These are phyloP conservation scores for Hoplostethus mediterraneus DNA, from an alignment of 2,797 vertebrate genomes.

Conservation along the genomic window DNA sequence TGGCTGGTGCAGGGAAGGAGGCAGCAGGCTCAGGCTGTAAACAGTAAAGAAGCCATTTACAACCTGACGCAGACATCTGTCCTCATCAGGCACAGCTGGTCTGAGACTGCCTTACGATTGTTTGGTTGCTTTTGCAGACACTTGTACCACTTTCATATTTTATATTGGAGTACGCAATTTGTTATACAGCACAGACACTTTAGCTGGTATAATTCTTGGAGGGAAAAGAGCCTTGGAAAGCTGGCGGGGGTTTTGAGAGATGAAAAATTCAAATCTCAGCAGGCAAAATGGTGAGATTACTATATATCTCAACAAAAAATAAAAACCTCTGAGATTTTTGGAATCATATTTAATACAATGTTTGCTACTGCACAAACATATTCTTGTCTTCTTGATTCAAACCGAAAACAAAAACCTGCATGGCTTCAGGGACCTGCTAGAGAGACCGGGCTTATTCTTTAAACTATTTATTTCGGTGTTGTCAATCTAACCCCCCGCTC, in stretches of 20 bases:
- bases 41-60: constrained; percentile 74
- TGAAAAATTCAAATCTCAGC: constrained; percentile 49
- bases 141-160: constrained; percentile 65
- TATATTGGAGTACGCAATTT: constrained; percentile 53
- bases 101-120: constrained; percentile 64
- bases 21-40: constrained; percentile 62
- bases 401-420: constrained; percentile 24
- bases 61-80: constrained; percentile 77
- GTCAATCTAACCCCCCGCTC: constrained; percentile 4
- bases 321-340: not conserved
- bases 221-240: constrained; percentile 40
- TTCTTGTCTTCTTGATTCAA: not conserved
- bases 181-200: constrained; percentile 58
- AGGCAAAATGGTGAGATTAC: constrained; percentile 49
- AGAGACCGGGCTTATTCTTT: constrained; percentile 5
- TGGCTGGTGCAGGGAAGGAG: constrained; percentile 56
- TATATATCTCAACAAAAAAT: constrained; percentile 20
- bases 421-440: constrained; percentile 1
- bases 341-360: constrained; percentile 1
- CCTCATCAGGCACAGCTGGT: constrained; percentile 75
- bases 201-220: constrained; percentile 59
- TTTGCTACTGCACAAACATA: constrained; percentile 9
- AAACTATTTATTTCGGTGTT: constrained; percentile 27
- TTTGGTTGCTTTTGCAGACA: constrained; percentile 69
- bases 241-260: constrained; percentile 50